Conservation (phyloP, 2,113 vertebrate species). For the Dermatemys mawii region DNA sequence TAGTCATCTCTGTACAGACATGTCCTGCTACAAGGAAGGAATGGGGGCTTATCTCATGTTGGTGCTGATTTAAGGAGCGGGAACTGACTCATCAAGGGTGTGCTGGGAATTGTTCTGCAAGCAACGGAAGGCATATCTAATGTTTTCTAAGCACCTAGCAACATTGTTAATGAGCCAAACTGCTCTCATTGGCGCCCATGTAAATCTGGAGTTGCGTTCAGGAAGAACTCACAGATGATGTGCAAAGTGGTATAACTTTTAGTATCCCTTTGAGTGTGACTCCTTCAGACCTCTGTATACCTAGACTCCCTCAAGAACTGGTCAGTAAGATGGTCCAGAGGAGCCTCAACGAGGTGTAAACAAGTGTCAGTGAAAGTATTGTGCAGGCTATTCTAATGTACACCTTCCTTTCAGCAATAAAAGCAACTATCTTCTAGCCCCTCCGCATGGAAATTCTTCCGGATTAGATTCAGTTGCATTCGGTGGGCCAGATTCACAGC, state of each 20-base stretch:
- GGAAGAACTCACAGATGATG: background rate
- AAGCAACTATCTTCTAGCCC: background rate
- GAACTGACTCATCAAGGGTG: conserved; percentile 41
- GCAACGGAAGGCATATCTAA: background rate
- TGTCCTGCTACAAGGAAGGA: background rate
- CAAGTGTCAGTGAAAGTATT: background rate
- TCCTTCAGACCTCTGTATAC: background rate
- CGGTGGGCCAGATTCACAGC: background rate
- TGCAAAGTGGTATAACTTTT: background rate
- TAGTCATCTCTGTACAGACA: background rate
- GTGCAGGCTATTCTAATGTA: background rate
- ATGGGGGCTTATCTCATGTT: background rate
- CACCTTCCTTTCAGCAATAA: background rate
- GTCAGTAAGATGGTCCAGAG: background rate
- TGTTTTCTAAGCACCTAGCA: background rate
- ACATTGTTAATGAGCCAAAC: fast-evolving
- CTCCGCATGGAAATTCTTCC: no score
- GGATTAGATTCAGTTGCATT: background rate
- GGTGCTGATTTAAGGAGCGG: background rate
- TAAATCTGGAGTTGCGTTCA: background rate
- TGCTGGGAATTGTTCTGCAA: conserved; percentile 19
- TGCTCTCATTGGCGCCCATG: background rate
- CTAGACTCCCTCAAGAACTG: background rate
- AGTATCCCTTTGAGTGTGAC: background rate
- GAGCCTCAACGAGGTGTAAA: background rate